Base-by-base conservation (phyloP, 2,113 vertebrate genomes). In the Oncorhynchus nerka region DNA sequence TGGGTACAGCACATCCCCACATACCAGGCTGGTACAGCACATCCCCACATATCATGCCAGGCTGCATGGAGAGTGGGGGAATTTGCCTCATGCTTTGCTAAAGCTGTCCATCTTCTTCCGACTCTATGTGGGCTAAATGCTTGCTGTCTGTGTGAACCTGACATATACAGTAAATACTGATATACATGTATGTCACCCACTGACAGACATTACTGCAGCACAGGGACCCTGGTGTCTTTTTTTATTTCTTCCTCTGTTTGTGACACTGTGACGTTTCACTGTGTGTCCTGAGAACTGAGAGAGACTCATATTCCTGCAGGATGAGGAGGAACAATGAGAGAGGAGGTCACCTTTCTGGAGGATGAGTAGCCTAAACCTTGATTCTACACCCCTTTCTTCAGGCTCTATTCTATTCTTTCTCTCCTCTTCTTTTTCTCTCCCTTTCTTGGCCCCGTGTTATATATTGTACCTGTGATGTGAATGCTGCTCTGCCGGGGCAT, bases 231-330 rank as follows among this genome's bases (percentile, higher is more conserved):
- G 51, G 7, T 45, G 26, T 20, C n/a, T 48, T 28, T 28, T 64
- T 74, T 30, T 13, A 70, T 51, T 64, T 79, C 64, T 78, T 74
- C 77, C 72, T 74, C 67, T 79, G 71, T 79, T 79, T 79, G 71
- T 74, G 51, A 70, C 24, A 3, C 15, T 45, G 39, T 45, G 39
- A 11, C 39, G 9, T 9, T 62, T 8, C 24, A 13, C 68, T 61
- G 26, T 8, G 15, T 34, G 51, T 26, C 78, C 67, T 79, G 78
- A 69, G 78, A 79, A 79, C 26, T n/a, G 19, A 64, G 68, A 22
- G 24, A 24, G 59, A 4, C 48, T 30, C 68, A 20, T 68, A 30
- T 68, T 69, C 71, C 71, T 68, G 71, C 78, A 79, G 78, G 78
- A 79, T 66, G 61, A 55, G 59, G 34, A 30, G 20, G 13, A 65